A percentile compares a stretch with the other conserved stretches of the same genome.
These are phyloP conservation scores for Cepaea nemoralis DNA, from an alignment of 1,140 invertebrate genomes.

Conservation along the genomic window DNA sequence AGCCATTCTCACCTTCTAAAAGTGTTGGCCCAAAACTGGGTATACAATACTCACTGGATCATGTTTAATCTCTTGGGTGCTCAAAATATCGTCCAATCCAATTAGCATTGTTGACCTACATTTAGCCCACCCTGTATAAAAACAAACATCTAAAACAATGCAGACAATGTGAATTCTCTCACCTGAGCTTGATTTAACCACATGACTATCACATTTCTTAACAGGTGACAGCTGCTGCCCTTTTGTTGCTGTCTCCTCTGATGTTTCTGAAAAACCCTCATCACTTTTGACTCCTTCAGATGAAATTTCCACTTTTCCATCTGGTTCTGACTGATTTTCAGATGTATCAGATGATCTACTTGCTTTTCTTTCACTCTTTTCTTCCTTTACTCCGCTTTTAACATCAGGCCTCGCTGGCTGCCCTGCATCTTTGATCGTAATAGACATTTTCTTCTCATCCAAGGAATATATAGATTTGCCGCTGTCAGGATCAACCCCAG, in stretches of 20 bases:
- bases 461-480: conserved; percentile 21
- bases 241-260: conserved; percentile 32
- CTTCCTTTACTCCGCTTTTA: neutral
- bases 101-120: too few species aligned
- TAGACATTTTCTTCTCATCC: conserved; percentile 5
- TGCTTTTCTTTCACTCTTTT: neutral
- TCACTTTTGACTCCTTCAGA: conserved; percentile 46
- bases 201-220: neutral
- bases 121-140: too few species aligned
- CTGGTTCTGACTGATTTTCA: conserved; percentile 15
- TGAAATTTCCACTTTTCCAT: conserved; percentile 16
- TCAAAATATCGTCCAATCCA: too few species aligned
- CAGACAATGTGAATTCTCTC: too few species aligned
- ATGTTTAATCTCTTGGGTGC: too few species aligned
- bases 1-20: too few species aligned
- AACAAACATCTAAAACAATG: too few species aligned
- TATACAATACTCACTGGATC: too few species aligned
- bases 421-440: neutral
- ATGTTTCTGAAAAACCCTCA: conserved; percentile 49
- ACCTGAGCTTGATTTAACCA: neutral
- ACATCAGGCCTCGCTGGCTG: neutral
- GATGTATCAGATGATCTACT: conserved; percentile 6
- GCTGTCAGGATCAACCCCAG: conserved; percentile 12
- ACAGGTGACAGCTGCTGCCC: conserved; percentile 22
- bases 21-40: too few species aligned